Conservation (phyloP, 2,113 vertebrate genomes). For the Petromus typicus region DNA sequence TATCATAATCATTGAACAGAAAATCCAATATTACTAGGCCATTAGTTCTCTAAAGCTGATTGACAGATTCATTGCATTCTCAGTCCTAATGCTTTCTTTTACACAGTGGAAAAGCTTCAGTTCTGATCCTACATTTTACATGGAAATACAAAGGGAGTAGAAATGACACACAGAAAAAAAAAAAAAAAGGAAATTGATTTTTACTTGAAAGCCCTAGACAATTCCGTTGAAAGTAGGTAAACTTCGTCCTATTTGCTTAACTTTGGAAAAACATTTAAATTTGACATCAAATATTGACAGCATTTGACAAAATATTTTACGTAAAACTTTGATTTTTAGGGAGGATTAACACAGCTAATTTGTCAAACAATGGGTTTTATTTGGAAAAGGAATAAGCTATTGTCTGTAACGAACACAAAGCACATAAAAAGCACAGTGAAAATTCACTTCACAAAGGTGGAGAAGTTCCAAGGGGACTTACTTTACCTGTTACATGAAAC, state of each 20-base stretch:
- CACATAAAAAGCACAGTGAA: background rate
- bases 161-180: constrained; percentile 1
- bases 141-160: background rate
- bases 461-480: background rate
- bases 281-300: background rate
- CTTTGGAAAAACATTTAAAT: background rate
- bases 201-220: background rate
- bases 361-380: background rate
- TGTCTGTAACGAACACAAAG: background rate
- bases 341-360: background rate
- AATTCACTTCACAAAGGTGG: background rate
- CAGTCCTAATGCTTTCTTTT: background rate
- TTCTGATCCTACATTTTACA: background rate
- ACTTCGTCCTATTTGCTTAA: background rate
- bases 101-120: background rate
- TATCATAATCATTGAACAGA: background rate
- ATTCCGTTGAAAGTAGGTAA: background rate
- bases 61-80: background rate
- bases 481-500: background rate
- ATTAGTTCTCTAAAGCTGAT: constrained; percentile 2
- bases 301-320: background rate
- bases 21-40: background rate
- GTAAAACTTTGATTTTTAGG: background rate
- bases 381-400: background rate
- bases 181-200: background rate